Base-by-base conservation (phyloP, 2,113 vertebrate species). In the Chascanopsetta lugubris region DNA sequence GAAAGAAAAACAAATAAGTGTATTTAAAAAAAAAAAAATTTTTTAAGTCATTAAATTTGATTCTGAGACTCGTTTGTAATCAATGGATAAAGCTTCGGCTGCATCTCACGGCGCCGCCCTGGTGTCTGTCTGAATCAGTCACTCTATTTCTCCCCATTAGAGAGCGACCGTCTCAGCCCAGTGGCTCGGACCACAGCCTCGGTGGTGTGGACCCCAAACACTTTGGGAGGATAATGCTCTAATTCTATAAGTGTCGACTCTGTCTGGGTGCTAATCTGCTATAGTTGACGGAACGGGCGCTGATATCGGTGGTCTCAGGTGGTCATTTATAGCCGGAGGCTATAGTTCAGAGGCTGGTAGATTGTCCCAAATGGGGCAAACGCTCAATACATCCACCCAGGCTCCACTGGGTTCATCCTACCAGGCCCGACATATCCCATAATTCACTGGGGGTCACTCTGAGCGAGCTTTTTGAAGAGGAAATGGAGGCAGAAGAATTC, bases 1-100 rank as follows among this genome's bases (percentile, higher is more conserved):
- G 36, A 57, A 57, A 40, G 34, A 30, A 74, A n/a, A 80, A 64
- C 67, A 77, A 69, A 53, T 20, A 26, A 3, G 20, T 25, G 9
- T 5, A 15, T 26, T 62, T 5, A 46, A 49, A 60, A 70, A 56
- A 2, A n/a, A n/a, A n/a, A n/a, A 1, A 15, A 1, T 3, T n/a
- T 9, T 20, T 51, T 56, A 0, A 50, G 21, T 24, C 12, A 34
- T 34, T 20, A 3, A 10, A 32, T 24, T 55, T 5, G 17, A 2
- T 42, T 42, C 6, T n/a, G 5, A n/a, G 38, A n/a, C n/a, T n/a
- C n/a, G n/a, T n/a, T n/a, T n/a, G n/a, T n/a, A n/a, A n/a, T n/a
- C n/a, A n/a, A n/a, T n/a, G n/a, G n/a, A n/a, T n/a, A n/a, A 17
- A 21, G 7, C 18, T 9, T 3, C 32, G 18, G 29, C n/a, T 38